These are phyloP conservation scores for Abrostola triplasia DNA, from an alignment of 2,888 invertebrate genomes.

Conservation along the genomic window DNA sequence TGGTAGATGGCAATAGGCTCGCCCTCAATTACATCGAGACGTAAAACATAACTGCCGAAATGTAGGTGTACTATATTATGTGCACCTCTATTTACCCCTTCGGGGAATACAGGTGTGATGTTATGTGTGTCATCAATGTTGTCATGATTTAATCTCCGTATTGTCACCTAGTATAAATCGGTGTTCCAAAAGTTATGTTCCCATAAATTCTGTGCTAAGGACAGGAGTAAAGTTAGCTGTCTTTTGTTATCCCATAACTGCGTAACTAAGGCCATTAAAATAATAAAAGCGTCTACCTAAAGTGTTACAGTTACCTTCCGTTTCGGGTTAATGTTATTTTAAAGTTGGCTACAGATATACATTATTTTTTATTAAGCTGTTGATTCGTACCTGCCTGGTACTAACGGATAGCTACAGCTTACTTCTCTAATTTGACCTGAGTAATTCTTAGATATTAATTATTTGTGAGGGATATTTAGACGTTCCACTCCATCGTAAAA, in stretches of 20 bases:
- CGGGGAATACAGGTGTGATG: conserved; percentile 1
- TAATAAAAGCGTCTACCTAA: conserved; percentile 62
- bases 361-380: conserved; percentile 33
- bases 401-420: conserved; percentile 11
- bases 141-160: conserved; percentile 18
- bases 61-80: too few relatives aligned
- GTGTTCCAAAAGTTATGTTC: conserved; percentile 19
- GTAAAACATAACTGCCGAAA: too few relatives aligned
- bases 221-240: conserved; percentile 47
- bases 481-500: too few relatives aligned
- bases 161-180: conserved; percentile 14
- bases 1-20: too few relatives aligned
- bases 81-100: too few relatives aligned
- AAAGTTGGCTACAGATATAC: conserved; percentile 29
- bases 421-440: not conserved
- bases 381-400: conserved; percentile 17
- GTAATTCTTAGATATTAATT: too few relatives aligned
- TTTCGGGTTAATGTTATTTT: conserved; percentile 39
- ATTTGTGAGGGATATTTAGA: too few relatives aligned
- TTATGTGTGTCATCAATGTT: too few relatives aligned
- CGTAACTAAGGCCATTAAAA: conserved; percentile 65
- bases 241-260: conserved; percentile 61
- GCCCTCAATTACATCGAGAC: too few relatives aligned
- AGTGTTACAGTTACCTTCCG: conserved; percentile 50
- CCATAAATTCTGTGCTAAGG: conserved; percentile 42